Conservation (phyloP, 2,113 vertebrate genomes). For the Scomber japonicus region DNA sequence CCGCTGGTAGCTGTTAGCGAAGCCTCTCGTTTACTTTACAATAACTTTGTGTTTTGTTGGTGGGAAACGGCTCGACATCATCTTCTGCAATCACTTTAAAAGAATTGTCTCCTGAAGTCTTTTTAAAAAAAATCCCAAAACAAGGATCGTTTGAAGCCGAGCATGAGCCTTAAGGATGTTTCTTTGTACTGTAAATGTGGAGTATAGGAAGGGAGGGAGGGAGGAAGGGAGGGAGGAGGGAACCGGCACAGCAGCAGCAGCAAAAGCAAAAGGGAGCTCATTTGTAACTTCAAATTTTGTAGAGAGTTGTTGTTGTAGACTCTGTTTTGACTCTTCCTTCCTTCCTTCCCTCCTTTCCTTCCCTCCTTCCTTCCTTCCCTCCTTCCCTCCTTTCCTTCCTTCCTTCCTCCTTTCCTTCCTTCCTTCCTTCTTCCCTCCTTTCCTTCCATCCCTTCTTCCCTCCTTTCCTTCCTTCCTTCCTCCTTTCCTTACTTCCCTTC, state of each 20-base stretch:
- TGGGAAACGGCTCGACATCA: not conserved
- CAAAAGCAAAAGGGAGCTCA: conserved; percentile 23
- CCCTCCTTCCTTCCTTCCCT: too few species aligned
- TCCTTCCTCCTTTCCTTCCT: too few species aligned
- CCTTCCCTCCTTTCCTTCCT: too few species aligned
- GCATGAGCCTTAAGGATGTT: conserved; percentile 36
- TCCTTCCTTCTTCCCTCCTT: too few species aligned
- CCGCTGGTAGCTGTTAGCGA: not conserved
- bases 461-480: too few species aligned
- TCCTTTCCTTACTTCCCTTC: too few species aligned
- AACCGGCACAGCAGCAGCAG: not conserved
- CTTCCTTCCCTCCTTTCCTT: too few species aligned
- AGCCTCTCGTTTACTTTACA: not conserved
- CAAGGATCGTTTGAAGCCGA: conserved; percentile 17
- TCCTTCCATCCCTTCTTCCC: too few species aligned
- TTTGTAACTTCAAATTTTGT: conserved; percentile 31
- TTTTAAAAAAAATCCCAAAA: conserved; percentile 24
- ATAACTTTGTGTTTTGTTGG: not conserved
- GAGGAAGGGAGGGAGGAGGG: not conserved
- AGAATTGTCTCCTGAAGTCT: conserved; percentile 3
- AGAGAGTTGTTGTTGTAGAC: not conserved
- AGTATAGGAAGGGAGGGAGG: not conserved
- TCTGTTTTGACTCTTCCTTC: too few species aligned
- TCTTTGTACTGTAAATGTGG: conserved; percentile 44
- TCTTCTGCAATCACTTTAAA: conserved; percentile 7